These are phyloP conservation scores for Prosapia bicincta DNA, from an alignment of 2,888 invertebrate species.

Conservation along the genomic window DNA sequence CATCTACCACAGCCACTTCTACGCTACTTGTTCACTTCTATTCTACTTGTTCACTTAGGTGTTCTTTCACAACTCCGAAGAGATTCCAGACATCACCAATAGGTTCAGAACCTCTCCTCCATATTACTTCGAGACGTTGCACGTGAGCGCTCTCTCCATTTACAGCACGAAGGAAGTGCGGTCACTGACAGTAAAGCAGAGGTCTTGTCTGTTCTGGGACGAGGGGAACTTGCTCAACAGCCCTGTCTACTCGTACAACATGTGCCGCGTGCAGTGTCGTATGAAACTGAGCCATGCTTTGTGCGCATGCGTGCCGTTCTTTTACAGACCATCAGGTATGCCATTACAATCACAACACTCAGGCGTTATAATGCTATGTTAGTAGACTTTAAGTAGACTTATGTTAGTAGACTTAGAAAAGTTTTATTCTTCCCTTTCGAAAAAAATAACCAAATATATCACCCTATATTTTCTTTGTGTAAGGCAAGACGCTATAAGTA, in stretches of 20 bases:
- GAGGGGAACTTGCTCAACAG: slow-evolving; percentile 43
- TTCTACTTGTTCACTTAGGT: slow-evolving; percentile 46
- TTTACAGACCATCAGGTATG: slow-evolving; percentile 43
- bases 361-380: too few species aligned
- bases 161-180: slow-evolving; percentile 55
- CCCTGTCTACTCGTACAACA: slow-evolving; percentile 44
- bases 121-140: slow-evolving; percentile 55
- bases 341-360: too few species aligned
- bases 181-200: slow-evolving; percentile 40
- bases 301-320: slow-evolving; percentile 46
- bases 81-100: slow-evolving; percentile 63
- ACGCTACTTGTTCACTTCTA: too few species aligned
- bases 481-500: too few species aligned
- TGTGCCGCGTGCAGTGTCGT: slow-evolving; percentile 46
- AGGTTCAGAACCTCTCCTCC: slow-evolving; percentile 43
- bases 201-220: slow-evolving; percentile 42
- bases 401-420: too few species aligned
- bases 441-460: too few species aligned
- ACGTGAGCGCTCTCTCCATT: slow-evolving; percentile 57
- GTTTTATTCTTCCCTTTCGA: too few species aligned
- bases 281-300: slow-evolving; percentile 42
- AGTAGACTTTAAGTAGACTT: too few species aligned
- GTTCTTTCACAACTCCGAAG: slow-evolving; percentile 62
- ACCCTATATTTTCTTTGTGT: too few species aligned
- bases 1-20: too few species aligned